These are phyloP conservation scores for Zophobas atratus DNA, from an alignment of 1,140 invertebrate species.

Conservation along the genomic window DNA sequence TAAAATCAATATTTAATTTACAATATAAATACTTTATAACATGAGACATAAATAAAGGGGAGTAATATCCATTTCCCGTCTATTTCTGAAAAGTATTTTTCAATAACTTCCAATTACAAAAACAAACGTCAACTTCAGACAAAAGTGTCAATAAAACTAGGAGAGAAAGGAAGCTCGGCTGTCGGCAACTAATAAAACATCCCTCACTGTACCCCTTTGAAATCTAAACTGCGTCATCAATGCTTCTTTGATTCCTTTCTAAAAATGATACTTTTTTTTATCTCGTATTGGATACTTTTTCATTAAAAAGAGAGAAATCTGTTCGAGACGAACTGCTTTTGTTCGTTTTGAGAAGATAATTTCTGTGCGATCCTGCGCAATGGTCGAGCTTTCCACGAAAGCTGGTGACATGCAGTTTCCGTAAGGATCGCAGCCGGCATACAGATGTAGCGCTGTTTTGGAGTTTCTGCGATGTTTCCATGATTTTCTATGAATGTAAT, in stretches of 20 bases:
- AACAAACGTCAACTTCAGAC: slow-evolving; percentile 32
- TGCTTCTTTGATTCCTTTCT: slow-evolving; percentile 45
- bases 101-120: slow-evolving; percentile 42
- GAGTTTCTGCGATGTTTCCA: slow-evolving; percentile 26
- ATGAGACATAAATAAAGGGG: slow-evolving; percentile 19
- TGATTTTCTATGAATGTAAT: slow-evolving; percentile 5
- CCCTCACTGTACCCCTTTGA: slow-evolving; percentile 31
- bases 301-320: slow-evolving; percentile 44
- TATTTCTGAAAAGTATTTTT: slow-evolving; percentile 34
- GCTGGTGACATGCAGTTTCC: slow-evolving; percentile 42
- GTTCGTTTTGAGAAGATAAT: slow-evolving; percentile 43
- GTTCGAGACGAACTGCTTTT: slow-evolving; percentile 27
- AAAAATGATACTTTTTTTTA: slow-evolving; percentile 37
- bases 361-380: slow-evolving; percentile 43
- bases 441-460: slow-evolving; percentile 6
- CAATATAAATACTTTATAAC: slow-evolving; percentile 38
- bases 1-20: slow-evolving; percentile 49
- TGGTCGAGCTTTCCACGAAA: slow-evolving; percentile 15
- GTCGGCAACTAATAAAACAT: slow-evolving; percentile 47
- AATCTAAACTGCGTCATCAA: slow-evolving; percentile 45
- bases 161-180: slow-evolving; percentile 29
- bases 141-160: slow-evolving; percentile 42
- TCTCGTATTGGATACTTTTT: slow-evolving; percentile 41
- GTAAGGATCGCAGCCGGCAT: slow-evolving; percentile 42
- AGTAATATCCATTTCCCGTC: slow-evolving; percentile 9